These are phyloP conservation scores for Frieseomelitta varia DNA, from an alignment of 1,140 invertebrate species.

Conservation along the genomic window DNA sequence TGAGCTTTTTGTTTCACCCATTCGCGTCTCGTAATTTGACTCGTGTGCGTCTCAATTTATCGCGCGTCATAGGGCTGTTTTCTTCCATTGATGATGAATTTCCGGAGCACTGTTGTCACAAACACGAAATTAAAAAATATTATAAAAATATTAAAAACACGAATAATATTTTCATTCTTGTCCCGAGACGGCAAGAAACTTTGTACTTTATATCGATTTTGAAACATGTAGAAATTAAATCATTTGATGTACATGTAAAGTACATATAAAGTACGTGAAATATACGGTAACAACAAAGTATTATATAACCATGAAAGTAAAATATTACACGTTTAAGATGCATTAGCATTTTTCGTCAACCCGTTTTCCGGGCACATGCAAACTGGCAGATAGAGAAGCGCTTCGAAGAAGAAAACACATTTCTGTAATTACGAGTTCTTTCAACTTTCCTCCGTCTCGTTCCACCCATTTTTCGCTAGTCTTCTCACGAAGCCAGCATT, in stretches of 20 bases:
- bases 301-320: too few relatives aligned
- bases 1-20: conserved; percentile 42
- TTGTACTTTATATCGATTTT: not conserved
- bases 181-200: not conserved
- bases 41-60: conserved; percentile 36
- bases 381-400: not conserved
- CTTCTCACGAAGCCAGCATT: conserved; percentile 64
- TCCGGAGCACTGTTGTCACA: not conserved
- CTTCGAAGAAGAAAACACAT: conserved; percentile 44
- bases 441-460: conserved; percentile 25
- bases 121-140: not conserved
- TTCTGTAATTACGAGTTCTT: conserved; percentile 45
- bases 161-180: not conserved
- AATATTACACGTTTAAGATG: too few relatives aligned
- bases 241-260: not conserved
- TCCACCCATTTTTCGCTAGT: conserved; percentile 58
- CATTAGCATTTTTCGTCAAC: not conserved
- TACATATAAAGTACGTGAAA: too few relatives aligned
- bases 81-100: conserved; percentile 22
- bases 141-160: not conserved
- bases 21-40: conserved; percentile 48
- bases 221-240: not conserved
- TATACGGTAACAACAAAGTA: too few relatives aligned
- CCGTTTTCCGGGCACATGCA: not conserved
- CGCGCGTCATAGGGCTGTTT: conserved; percentile 17